Base-by-base conservation (phyloP, 2,113 vertebrate species). In the Pionites leucogaster region DNA sequence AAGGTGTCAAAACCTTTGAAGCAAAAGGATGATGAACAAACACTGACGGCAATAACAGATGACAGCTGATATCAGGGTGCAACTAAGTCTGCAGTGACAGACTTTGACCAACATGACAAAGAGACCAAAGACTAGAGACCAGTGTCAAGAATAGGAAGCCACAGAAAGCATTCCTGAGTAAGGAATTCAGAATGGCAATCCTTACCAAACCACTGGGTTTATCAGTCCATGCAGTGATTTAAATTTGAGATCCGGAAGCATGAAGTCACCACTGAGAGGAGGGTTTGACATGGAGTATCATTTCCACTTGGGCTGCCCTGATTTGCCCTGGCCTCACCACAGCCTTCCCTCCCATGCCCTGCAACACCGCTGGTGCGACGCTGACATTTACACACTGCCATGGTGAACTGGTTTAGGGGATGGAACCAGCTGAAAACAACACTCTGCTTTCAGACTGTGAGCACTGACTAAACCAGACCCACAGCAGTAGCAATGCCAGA, bases 271-370 rank as follows among this genome's bases (percentile, higher is more conserved):
- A 17, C 29, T 0, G 0, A 4, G 11, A 49, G 27, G 24, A 83
- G 31, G 60, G 37, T 81, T 2, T 9, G 83, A 41, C 41, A 80
- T 0, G 0, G 47, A 88, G 52, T 71, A 91, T 67, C 72, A 37
- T 37, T 88, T 81, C 89, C 76, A 69, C 76, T 28, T 13, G 91
- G 80, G 44, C 71, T 79, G 52, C 31, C 52, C 57, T 12, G 3
- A 19, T 17, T 46, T 0, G 0, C 53, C 7, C 13, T 23, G 49
- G 31, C 44, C 17, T 50, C 81, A 81, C 4, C 47, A 22, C 24
- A 76, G 72, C 88, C 49, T 47, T 12, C 70, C 37, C 74, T 81
- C 53, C 80, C 6, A 1, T 35, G 33, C 44, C 59, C 55, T 0
- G 0, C 20, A 31, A 50, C 47, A 19, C 28, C 3, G 3, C 59